Percentiles rank a stretch among this genome's conserved stretches.
These are phyloP conservation scores for Diploptera punctata DNA, from an alignment of 2,888 invertebrate species.

Conservation along the genomic window DNA sequence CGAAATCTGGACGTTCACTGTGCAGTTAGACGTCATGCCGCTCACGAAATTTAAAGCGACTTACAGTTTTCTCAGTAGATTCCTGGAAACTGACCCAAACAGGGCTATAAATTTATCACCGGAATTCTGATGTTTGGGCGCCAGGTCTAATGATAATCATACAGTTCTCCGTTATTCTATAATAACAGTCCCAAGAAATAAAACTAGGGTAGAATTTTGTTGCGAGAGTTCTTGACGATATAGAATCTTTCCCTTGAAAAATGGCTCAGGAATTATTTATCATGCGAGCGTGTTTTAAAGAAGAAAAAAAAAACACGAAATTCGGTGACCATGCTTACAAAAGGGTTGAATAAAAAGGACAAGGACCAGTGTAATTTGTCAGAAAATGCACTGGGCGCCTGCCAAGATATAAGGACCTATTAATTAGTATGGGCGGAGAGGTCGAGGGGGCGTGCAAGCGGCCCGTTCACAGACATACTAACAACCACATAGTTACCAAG, in stretches of 20 bases:
- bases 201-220: no score
- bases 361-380: conserved; percentile 23
- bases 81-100: no score
- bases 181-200: no score
- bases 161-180: no score
- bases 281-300: background rate
- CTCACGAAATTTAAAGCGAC: no score
- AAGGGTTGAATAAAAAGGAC: background rate
- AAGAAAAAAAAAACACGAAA: background rate
- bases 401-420: conserved; percentile 18
- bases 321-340: background rate
- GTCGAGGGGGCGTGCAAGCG: background rate
- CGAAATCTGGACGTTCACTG: no score
- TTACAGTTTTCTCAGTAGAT: no score
- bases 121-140: no score
- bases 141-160: no score
- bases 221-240: background rate
- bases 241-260: background rate
- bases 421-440: conserved; percentile 21
- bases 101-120: no score
- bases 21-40: no score
- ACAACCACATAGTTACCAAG: no score
- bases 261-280: background rate
- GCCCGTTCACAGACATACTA: background rate
- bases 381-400: background rate